Percentiles rank a stretch among this genome's conserved stretches.
Evolutionary conservation across 2,797 vertebrate genomes (phyloP).

Genomic region (Dicrostonyx torquatus): DNA sequence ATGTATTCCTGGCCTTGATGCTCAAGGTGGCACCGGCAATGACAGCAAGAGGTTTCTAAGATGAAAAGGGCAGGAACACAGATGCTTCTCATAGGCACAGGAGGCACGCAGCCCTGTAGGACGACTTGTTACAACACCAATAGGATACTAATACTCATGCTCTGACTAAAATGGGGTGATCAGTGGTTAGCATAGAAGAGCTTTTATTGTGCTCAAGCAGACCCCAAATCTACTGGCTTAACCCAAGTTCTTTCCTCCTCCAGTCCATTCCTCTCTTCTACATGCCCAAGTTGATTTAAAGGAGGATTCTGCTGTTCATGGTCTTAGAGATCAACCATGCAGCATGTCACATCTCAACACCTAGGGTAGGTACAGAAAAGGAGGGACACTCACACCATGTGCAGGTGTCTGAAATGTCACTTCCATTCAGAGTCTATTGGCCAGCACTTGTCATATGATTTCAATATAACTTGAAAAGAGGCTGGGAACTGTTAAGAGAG

Average conservation of each 20-base stretch:
- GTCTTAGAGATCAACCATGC: background rate
- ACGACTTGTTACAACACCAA: background rate
- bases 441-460: background rate
- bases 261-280: rapidly evolving
- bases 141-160: background rate
- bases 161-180: background rate
- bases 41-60: background rate
- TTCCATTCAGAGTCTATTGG: background rate
- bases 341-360: background rate
- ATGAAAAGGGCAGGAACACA: background rate
- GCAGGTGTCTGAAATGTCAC: background rate
- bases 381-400: background rate
- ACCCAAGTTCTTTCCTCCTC: background rate
- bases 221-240: background rate
- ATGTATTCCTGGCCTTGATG: background rate
- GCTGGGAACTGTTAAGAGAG: background rate
- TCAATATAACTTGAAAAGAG: background rate
- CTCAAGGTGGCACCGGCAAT: background rate
- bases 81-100: background rate
- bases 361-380: background rate
- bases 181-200: background rate
- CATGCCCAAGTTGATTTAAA: background rate
- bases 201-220: background rate
- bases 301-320: background rate
- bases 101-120: background rate